Evolutionary conservation across 2,888 invertebrate genomes (phyloP).

Genomic region (Orthosia gracilis): DNA sequence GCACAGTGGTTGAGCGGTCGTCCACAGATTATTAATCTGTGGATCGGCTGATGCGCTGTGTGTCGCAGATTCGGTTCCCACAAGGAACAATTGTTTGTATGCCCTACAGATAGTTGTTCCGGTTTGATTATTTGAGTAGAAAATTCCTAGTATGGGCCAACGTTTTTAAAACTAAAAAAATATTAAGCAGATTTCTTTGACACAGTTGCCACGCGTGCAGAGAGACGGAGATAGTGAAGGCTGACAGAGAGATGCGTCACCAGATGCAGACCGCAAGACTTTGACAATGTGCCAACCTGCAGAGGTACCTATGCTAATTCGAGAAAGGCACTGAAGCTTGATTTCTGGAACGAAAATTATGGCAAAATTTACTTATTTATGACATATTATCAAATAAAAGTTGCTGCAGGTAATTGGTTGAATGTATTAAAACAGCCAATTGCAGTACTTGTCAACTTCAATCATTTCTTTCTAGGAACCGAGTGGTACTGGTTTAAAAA

Average conservation of each 20-base stretch:
- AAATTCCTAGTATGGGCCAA: too few relatives aligned
- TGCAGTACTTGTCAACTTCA: neutral
- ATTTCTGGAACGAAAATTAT: neutral
- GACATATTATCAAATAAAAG: neutral
- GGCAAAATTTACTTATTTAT: neutral
- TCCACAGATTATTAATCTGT: too few relatives aligned
- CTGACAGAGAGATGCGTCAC: conserved; percentile 60
- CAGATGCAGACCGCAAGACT: conserved; percentile 33
- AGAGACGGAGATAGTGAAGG: conserved; percentile 52
- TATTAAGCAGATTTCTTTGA: neutral
- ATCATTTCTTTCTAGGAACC: too few relatives aligned
- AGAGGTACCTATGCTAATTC: neutral
- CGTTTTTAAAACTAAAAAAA: too few relatives aligned
- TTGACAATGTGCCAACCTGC: neutral
- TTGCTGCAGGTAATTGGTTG: neutral
- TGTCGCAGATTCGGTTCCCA: too few relatives aligned
- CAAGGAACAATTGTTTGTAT: too few relatives aligned
- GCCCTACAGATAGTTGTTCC: too few relatives aligned
- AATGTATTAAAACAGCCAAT: neutral
- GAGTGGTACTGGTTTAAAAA: neutral
- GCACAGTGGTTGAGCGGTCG: too few relatives aligned
- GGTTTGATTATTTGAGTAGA: too few relatives aligned
- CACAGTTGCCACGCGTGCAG: conserved; percentile 68
- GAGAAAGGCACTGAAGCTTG: neutral
- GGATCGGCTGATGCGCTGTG: too few relatives aligned